Percentiles rank a stretch among this genome's conserved stretches.
Conservation (phyloP, 2,888 invertebrate genomes). For the Diarsia dahlii region DNA sequence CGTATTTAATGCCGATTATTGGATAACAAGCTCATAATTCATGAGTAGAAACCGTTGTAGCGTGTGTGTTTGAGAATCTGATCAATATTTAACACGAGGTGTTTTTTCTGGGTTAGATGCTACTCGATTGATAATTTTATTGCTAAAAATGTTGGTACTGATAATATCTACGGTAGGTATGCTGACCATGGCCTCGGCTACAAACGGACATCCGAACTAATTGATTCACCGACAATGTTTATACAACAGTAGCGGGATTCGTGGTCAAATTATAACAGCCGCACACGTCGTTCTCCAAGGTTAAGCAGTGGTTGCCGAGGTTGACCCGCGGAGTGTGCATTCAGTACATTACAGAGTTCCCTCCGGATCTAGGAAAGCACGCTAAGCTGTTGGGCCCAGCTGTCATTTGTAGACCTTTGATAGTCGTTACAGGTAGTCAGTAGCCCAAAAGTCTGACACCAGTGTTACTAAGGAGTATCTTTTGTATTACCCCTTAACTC, state of each 20-base stretch:
- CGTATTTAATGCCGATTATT: conserved; percentile 13
- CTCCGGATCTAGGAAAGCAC: background rate
- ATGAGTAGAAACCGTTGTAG: conserved; percentile 38
- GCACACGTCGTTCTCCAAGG: background rate
- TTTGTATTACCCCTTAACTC: too few relatives aligned
- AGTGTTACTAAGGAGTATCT: too few relatives aligned
- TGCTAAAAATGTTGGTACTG: conserved; percentile 15
- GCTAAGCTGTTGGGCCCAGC: background rate
- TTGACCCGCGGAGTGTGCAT: background rate
- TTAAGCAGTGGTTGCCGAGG: background rate
- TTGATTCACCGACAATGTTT: conserved; percentile 25
- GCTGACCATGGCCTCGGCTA: conserved; percentile 50
- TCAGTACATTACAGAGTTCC: background rate
- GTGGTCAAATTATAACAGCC: background rate
- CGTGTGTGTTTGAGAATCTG: conserved; percentile 10
- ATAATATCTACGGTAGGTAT: conserved; percentile 44
- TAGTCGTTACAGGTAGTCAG: background rate
- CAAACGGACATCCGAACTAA: conserved; percentile 51
- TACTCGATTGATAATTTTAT: background rate
- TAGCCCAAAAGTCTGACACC: background rate
- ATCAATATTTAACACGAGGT: background rate
- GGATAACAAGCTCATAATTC: conserved; percentile 27
- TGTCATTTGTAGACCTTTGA: background rate
- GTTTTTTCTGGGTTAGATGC: conserved; percentile 32
- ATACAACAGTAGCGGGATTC: background rate